Evolutionary conservation across 2,113 vertebrate genomes (phyloP).

Genomic region (Sinocyclocheilus anophthalmus): DNA sequence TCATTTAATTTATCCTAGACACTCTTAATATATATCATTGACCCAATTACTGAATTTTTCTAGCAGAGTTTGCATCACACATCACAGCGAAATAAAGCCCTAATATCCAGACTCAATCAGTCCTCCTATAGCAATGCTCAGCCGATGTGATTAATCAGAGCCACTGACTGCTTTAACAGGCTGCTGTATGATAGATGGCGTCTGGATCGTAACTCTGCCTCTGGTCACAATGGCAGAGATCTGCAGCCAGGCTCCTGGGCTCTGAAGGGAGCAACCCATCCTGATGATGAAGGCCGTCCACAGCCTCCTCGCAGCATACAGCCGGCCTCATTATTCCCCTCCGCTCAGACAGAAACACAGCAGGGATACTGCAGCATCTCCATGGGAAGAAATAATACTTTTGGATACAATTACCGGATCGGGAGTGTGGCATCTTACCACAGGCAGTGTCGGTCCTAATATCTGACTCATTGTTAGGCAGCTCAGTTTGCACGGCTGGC

Average conservation of each 20-base stretch:
- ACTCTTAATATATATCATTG: constrained; percentile 5
- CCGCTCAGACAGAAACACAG: constrained; percentile 26
- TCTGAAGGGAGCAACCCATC: constrained; percentile 17
- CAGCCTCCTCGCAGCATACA: constrained; percentile 34
- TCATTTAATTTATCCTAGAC: neutral
- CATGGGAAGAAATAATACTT: constrained; percentile 45
- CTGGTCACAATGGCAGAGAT: constrained; percentile 40
- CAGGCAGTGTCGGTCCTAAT: constrained; percentile 28
- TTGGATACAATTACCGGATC: constrained; percentile 41
- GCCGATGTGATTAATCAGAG: constrained; percentile 45
- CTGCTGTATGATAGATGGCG: constrained; percentile 49
- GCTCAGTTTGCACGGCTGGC: neutral
- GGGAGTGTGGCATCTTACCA: constrained; percentile 40
- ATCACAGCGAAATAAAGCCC: constrained; percentile 14
- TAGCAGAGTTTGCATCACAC: neutral
- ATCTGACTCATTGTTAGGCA: constrained; percentile 41
- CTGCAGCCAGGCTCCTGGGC: constrained; percentile 32
- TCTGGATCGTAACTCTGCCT: constrained; percentile 47
- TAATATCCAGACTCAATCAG: constrained; percentile 44
- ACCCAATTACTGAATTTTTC: neutral
- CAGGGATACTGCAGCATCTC: constrained; percentile 34
- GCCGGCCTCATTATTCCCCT: constrained; percentile 37
- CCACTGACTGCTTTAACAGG: constrained; percentile 43
- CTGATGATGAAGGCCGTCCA: constrained; percentile 24
- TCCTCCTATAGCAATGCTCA: constrained; percentile 35